Base-by-base conservation (phyloP, 1,140 invertebrate genomes). In the Rhagoletis zephyria region DNA sequence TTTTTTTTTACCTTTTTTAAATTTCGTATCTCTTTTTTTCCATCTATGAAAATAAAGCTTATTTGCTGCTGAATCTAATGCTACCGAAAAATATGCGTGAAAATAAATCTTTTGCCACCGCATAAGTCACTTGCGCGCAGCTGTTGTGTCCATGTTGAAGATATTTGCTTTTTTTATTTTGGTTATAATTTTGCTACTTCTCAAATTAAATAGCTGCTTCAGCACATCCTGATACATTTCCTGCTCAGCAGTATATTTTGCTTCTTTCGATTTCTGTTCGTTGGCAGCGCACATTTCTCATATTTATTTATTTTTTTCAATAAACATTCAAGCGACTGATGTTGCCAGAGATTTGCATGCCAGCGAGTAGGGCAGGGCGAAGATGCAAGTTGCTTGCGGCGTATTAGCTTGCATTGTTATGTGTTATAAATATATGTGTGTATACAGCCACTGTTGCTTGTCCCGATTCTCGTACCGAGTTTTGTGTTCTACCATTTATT, bases 161-260 rank as follows among this genome's bases (percentile, higher is more conserved):
- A 74, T 48, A 48, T 74, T 45, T 16, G 3, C 59, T 74, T 48
- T 74, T 74, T 56, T 81, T 74, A 4, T 81, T 81, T 81, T n/a
- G 51, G 19, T 14, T 48, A 81, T 81, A 81, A 81, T 81, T 81
- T 81, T 19, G 74, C 74, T 42, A 19, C 74, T 81, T 56, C 48
- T 81, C 48, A 51, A 59, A 81, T 81, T 81, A 56, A 56, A 81
- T 56, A 30, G 48, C n/a, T 56, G 45, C 48, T 81, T 56, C 70
- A 51, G 56, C 74, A 81, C 12, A 70, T 19, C 48, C 51, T 51
- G 3, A 12, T 2, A 30, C 48, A 59, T 6, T 10, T 81, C 48
- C 45, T 59, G 48, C 48, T 4, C 9, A 14, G 61, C 16, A 30
- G n/a, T 63, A 14, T 63, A 14, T 5, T 4, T 63, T 67, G 30